Percentiles rank a stretch among this genome's conserved stretches.
Evolutionary conservation across 1,140 invertebrate species (phyloP).

Genomic region (Acarapis woodi): DNA sequence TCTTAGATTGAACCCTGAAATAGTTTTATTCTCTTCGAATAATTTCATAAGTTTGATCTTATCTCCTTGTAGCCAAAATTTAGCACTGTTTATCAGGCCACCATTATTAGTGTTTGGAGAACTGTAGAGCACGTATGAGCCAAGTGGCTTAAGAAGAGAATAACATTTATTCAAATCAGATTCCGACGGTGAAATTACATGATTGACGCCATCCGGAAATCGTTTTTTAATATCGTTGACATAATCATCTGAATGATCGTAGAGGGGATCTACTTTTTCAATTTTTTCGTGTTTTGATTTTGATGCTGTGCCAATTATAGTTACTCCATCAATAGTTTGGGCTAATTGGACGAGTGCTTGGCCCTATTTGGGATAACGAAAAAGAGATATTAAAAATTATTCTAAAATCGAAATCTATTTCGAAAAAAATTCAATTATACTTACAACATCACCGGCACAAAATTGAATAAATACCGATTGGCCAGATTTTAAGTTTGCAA

Average conservation of each 20-base stretch:
- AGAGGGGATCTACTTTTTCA: slow-evolving; percentile 38
- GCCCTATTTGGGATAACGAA: slow-evolving; percentile 26
- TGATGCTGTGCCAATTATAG: slow-evolving; percentile 52
- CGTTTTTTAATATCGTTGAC: slow-evolving; percentile 52
- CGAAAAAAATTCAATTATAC: slow-evolving; percentile 17
- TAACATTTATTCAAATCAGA: slow-evolving; percentile 57
- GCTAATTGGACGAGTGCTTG: slow-evolving; percentile 49
- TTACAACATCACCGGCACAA: slow-evolving; percentile 59
- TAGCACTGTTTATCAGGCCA: too few species aligned
- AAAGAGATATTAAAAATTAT: neutral
- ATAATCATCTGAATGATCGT: slow-evolving; percentile 46
- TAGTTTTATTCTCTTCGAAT: slow-evolving; percentile 57
- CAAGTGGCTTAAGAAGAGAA: slow-evolving; percentile 53
- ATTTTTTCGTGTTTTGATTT: slow-evolving; percentile 51
- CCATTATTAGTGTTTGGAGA: too few species aligned
- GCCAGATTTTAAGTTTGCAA: slow-evolving; percentile 38
- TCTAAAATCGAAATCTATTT: neutral
- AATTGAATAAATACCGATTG: slow-evolving; percentile 55
- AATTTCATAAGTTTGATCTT: slow-evolving; percentile 59
- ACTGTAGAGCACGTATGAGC: slow-evolving; percentile 60
- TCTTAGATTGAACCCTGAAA: slow-evolving; percentile 50
- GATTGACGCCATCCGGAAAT: slow-evolving; percentile 46
- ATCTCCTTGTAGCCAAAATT: slow-evolving; percentile 78
- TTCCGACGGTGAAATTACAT: slow-evolving; percentile 54
- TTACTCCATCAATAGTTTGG: slow-evolving; percentile 46